Percentiles rank a stretch among this genome's conserved stretches.
Evolutionary conservation across 2,797 vertebrate species (phyloP).

Genomic region (Eutrigla gurnardus): DNA sequence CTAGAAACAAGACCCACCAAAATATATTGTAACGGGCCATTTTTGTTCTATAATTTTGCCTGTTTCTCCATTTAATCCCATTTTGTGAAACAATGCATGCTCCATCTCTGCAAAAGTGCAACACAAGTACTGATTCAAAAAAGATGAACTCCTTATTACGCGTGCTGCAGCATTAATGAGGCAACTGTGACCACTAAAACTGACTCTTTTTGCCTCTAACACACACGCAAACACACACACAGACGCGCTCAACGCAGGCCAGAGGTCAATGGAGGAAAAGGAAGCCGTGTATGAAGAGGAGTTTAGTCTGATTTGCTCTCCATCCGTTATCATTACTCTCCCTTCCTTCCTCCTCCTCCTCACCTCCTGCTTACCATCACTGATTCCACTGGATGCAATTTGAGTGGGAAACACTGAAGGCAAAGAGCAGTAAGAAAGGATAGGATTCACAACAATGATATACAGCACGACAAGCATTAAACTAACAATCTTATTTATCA

Average conservation of each 20-base stretch:
- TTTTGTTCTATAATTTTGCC: neutral
- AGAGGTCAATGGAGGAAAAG: constrained; percentile 71
- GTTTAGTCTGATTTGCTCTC: constrained; percentile 67
- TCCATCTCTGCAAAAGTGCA: neutral
- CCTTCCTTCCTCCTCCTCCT: constrained; percentile 60
- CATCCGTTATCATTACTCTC: constrained; percentile 67
- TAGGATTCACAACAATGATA: neutral
- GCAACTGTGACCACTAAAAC: neutral
- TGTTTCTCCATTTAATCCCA: neutral
- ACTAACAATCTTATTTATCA: neutral
- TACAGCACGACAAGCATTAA: neutral
- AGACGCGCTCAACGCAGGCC: constrained; percentile 6
- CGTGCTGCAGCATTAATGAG: neutral
- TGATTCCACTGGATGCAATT: constrained; percentile 32
- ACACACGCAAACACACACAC: constrained; percentile 2
- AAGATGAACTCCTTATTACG: neutral
- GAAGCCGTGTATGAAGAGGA: constrained; percentile 68
- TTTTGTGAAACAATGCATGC: neutral
- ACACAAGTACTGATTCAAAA: neutral
- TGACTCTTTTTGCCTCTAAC: neutral
- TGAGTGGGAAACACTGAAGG: constrained; percentile 10
- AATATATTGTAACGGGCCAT: neutral
- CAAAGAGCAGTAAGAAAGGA: constrained; percentile 9
- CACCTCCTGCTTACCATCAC: constrained; percentile 51
- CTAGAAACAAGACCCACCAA: too few relatives aligned